Conservation (phyloP, 2,113 vertebrate genomes). For the Bubo bubo region DNA sequence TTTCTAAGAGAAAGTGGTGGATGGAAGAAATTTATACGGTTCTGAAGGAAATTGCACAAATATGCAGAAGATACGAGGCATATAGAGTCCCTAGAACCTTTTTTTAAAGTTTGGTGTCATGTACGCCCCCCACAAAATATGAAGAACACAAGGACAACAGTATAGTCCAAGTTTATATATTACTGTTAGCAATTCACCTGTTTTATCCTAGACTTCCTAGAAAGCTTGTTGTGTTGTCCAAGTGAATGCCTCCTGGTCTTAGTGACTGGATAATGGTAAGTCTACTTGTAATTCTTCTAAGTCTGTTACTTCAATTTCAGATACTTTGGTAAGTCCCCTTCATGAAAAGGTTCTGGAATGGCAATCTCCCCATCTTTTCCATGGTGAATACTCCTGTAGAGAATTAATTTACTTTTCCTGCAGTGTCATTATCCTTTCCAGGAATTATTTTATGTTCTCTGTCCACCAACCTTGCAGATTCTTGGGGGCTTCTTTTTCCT, state of each 20-base stretch:
- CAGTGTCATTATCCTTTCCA: not conserved
- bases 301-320: not conserved
- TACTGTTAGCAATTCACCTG: not conserved
- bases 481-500: not conserved
- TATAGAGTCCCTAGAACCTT: rapidly evolving
- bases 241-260: not conserved
- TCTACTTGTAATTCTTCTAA: not conserved
- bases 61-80: rapidly evolving
- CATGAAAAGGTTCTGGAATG: not conserved
- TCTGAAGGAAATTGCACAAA: not conserved
- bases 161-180: not conserved
- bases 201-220: not conserved
- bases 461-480: not conserved
- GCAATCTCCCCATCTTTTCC: not conserved
- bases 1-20: not conserved
- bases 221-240: not conserved
- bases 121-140: not conserved
- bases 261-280: not conserved
- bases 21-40: not conserved
- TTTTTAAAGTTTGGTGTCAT: not conserved
- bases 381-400: not conserved
- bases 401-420: not conserved
- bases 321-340: not conserved
- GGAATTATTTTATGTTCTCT: not conserved
- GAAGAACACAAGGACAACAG: not conserved